A percentile compares a stretch with the other conserved stretches of the same genome.
Conservation (phyloP, 2,888 invertebrate species). For the Scaeva pyrastri region DNA sequence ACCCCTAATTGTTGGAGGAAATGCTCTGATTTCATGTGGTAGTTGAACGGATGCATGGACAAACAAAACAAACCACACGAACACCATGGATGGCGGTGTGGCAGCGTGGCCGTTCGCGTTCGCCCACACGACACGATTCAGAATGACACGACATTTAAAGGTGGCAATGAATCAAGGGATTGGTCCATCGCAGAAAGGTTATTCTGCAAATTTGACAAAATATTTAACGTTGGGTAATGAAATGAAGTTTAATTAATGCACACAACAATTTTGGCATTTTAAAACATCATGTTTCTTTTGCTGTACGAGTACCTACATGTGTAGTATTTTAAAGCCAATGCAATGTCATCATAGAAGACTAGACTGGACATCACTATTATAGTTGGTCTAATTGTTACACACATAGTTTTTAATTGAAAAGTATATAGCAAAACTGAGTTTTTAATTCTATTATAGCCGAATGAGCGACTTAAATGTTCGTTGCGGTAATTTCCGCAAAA, state of each 20-base stretch:
- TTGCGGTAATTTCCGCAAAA: not conserved
- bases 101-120: not conserved
- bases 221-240: constrained; percentile 32
- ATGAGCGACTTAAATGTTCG: not conserved
- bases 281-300: constrained; percentile 1
- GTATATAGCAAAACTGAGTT: not conserved
- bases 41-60: constrained; percentile 41
- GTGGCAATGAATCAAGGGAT: constrained; percentile 40
- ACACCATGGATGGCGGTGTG: not conserved
- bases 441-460: constrained; percentile 13
- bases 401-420: not conserved
- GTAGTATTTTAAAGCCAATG: not conserved
- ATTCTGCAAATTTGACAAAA: constrained; percentile 49
- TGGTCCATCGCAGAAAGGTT: not conserved
- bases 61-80: constrained; percentile 33
- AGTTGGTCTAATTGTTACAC: not conserved
- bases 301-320: too few relatives aligned
- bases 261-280: not conserved
- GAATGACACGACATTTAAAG: not conserved
- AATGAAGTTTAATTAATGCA: constrained; percentile 51
- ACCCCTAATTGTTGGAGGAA: constrained; percentile 60
- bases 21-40: constrained; percentile 58
- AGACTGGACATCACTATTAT: constrained; percentile 1
- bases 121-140: constrained; percentile 1
- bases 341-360: not conserved